Evolutionary conservation across 1,140 invertebrate genomes (phyloP), one percentile per base, ranked within the genome.

Genomic region (Dinoponera quadriceps): DNA sequence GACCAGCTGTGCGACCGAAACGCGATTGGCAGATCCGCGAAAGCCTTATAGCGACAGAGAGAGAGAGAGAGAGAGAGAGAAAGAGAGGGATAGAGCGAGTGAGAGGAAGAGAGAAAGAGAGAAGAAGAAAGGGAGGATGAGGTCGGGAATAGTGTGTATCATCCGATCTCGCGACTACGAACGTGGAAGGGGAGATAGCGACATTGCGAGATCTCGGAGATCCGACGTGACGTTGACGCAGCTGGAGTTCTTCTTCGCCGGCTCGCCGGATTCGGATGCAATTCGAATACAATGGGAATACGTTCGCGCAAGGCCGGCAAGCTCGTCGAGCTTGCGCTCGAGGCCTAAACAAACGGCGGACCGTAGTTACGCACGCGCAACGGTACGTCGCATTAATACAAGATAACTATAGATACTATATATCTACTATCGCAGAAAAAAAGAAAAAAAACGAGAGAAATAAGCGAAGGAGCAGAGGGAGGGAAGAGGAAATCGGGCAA

Each of bases 31-130:
- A 80, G 63, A 80, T 80, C 51, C 75, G 65, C 75, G 75, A 80
- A 80, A 80, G 75, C 75, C 75, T 80, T 80, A 80, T 44, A 92
- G 89, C 86, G 65, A 74, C 59, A 66, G 18, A 44, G 38, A 27
- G 18, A 48, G 18, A 65, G 29, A 38, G 20, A 18, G 48, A 27
- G 16, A 71, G n/a, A 14, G n/a, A 16, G n/a, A 60, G 25, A 66
- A 13, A 78, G 13, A 69, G 18, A 7, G n/a, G 22, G 54, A 71
- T 14, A 48, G 38, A 44, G 2, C 55, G 11, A 25, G 29, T 25
- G 11, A 54, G 3, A n/a, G 48, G 18, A 54, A 69, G 9, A 16
- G 18, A 20, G 29, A 69, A 7, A 13, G 20, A 16, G 18, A 14
- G 27, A 33, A 49, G 9, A 7, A 49, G 48, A 25, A 60, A 13